phyloP scores from a whole-genome alignment of 2,888 invertebrate genomes.

The Rhogogaster chlorosoma region DNA sequence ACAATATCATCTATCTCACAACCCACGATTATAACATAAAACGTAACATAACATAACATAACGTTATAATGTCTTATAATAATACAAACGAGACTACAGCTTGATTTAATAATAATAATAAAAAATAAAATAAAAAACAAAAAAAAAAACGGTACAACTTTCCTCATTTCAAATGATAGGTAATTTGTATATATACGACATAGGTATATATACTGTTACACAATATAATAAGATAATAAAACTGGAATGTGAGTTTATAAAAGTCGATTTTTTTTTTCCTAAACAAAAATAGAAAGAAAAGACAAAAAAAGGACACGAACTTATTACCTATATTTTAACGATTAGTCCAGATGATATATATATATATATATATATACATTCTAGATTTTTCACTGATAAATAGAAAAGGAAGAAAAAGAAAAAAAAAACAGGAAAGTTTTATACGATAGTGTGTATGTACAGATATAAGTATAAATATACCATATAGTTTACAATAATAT shows the following conservation, averaged over 20 bases:
- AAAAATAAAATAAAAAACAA: background rate
- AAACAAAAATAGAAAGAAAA: background rate
- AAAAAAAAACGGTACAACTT: background rate
- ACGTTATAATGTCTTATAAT: constrained; percentile 3
- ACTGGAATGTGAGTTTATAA: background rate
- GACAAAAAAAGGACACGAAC: background rate
- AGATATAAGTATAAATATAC: background rate
- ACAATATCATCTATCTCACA: constrained; percentile 66
- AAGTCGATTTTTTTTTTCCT: background rate
- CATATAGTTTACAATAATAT: background rate
- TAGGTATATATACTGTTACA: background rate
- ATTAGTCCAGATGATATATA: background rate
- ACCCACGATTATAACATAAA: constrained; percentile 62
- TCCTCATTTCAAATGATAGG: background rate
- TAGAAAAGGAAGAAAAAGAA: background rate
- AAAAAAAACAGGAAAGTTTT: background rate
- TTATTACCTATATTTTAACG: background rate
- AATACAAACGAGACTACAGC: background rate
- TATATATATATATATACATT: background rate
- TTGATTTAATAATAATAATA: background rate
- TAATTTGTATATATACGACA: background rate
- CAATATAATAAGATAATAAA: background rate
- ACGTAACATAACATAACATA: background rate
- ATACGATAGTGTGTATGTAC: background rate
- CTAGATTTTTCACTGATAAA: background rate